Conservation (phyloP, 2,113 vertebrate species). For the Shinisaurus crocodilurus region DNA sequence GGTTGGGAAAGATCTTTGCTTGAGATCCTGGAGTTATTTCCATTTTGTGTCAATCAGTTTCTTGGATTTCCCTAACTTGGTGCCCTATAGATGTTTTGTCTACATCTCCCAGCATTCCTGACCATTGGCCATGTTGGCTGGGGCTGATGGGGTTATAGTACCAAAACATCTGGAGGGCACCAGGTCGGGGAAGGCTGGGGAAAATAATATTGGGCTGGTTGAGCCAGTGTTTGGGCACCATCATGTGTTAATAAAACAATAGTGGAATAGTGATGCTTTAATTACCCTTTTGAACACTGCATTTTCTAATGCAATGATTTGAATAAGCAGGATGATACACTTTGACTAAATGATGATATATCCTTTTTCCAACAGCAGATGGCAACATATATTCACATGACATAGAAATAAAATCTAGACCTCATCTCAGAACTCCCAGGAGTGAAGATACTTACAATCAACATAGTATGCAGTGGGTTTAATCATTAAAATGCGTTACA, state of each 20-base stretch:
- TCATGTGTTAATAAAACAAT: neutral
- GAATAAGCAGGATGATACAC: neutral
- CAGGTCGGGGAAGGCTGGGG: neutral
- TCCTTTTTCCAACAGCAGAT: constrained; percentile 74
- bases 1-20: neutral
- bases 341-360: constrained; percentile 12
- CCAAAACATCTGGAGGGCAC: too few species aligned
- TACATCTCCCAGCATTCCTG: too few species aligned
- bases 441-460: neutral
- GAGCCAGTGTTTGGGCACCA: neutral
- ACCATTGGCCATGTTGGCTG: too few species aligned
- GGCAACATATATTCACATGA: constrained; percentile 75
- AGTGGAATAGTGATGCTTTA: neutral
- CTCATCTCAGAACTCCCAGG: neutral
- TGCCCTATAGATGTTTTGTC: too few species aligned
- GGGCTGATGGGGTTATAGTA: too few species aligned
- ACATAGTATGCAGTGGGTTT: neutral
- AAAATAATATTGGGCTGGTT: neutral
- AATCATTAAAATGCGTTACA: neutral
- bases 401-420: constrained; percentile 2
- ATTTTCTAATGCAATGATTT: constrained; percentile 5
- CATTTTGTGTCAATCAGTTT: neutral
- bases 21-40: neutral
- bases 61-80: too few species aligned
- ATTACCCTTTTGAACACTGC: neutral